Evolutionary conservation across 2,888 invertebrate species (phyloP), one percentile per base, ranked within the genome.

Genomic region (Erebia ligea): DNA sequence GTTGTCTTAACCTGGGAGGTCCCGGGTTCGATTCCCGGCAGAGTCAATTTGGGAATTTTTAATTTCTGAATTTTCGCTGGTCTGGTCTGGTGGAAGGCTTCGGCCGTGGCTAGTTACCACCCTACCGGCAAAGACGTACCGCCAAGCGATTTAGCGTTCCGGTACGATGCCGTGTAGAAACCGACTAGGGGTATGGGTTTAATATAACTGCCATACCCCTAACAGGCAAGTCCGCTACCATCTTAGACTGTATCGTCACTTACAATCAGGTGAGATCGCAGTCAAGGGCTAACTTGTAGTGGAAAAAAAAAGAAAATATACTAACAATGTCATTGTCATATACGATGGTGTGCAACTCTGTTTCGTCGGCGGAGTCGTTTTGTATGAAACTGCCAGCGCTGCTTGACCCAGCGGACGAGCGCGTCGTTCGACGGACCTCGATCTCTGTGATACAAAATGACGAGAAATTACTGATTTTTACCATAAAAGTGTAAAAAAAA

Each of bases 291-390:
- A 48, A 48, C 48, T 48, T 48, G 48, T 48, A 50, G 10, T n/a
- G 50, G 13, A 48, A n/a, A 13, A 9, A 50, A 50, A 56, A 58
- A 45, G 45, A 68, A 3, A 19, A 50, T 57, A 48, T 70, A 77
- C 79, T 77, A 75, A 92, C 92, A 73, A 87, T 78, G 45, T 87
- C 91, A 15, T 85, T 83, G 5, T 94, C 93, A 71, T 94, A 93
- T 0, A 93, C 83, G 13, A 94, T 94, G 10, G 93, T 94, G 72
- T 93, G 93, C 0, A 94, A 82, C 67, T 89, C 81, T 0, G 91
- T 90, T 15, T 91, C 91, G 64, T 92, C 92, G 1, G 82, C 80
- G 0, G 92, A 88, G 71, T 89, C 84, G 59, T 90, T 82, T 40
- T 83, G 77, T 9, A 76, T 66, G 1, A 77, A n/a, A 68, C 82